Evolutionary conservation across 2,113 vertebrate species (phyloP).

Genomic region (Paralichthys olivaceus): DNA sequence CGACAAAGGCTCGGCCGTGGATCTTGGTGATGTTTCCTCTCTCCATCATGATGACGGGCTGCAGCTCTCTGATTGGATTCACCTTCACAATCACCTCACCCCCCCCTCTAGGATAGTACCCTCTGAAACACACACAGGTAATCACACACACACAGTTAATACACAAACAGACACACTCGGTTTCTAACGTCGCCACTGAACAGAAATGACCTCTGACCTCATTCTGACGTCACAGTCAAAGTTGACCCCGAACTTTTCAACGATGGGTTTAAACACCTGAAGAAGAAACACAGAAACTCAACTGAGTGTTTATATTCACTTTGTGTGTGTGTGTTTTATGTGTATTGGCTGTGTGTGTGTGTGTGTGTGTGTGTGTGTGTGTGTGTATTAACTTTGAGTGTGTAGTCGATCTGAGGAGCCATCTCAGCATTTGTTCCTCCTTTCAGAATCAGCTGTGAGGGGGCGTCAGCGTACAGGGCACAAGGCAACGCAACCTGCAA

Average conservation of each 20-base stretch:
- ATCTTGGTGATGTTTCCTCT: conserved; percentile 95
- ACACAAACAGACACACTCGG: neutral
- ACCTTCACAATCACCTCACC: conserved; percentile 89
- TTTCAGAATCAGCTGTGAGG: conserved; percentile 90
- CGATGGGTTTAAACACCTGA: conserved; percentile 95
- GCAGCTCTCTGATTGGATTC: conserved; percentile 90
- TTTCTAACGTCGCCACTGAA: neutral
- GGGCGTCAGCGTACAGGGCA: conserved; percentile 87
- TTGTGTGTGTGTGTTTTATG: neutral
- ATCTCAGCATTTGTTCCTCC: conserved; percentile 98
- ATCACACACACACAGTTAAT: neutral
- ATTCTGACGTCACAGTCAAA: conserved; percentile 93
- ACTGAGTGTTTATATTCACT: neutral
- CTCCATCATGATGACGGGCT: conserved; percentile 88
- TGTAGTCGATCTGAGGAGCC: conserved; percentile 98
- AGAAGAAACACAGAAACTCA: conserved; percentile 33
- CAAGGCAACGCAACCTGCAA: conserved; percentile 95
- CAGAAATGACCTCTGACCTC: conserved; percentile 82
- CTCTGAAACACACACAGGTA: conserved; percentile 79
- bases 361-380: neutral
- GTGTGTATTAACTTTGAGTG: conserved; percentile 72
- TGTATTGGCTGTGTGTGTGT: conserved; percentile 81
- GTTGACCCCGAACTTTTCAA: conserved; percentile 91
- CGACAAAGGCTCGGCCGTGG: conserved; percentile 93
- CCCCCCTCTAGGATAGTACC: conserved; percentile 96